Evolutionary conservation across 2,113 vertebrate species (phyloP), one percentile per base, ranked within the genome.

Genomic region (Ploceus nigricollis): DNA sequence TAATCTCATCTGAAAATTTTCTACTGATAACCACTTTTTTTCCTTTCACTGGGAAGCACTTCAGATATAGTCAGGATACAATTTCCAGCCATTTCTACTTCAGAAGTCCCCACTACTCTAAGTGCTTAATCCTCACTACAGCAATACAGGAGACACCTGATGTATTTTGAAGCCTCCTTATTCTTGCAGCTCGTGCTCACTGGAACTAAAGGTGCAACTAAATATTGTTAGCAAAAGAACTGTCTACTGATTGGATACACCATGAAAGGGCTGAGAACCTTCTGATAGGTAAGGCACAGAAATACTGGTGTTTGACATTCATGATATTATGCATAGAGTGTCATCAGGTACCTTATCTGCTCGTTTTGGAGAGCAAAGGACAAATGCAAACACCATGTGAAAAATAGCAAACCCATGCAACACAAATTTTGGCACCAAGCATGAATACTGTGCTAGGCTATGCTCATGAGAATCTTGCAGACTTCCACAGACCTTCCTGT

Each of bases 181-280:
- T 37, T 30, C 11, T 15, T 50, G 13, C 10, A 66, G 25, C 5
- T 61, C 13, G 53, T 69, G 13, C 2, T 71, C 3, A 27, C 24
- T 78, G 17, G 61, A 87, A 66, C 6, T 33, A 84, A 83, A 51
- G 19, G 3, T 50, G 5, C 3, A 39, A 40, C 4, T 21, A 61
- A 65, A 42, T n/a, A 54, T 8, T 48, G 4, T 30, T 42, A 50
- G 19, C 10, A 68, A 90, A 40, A 44, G 3, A 66, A 15, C 21
- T 22, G 23, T 33, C 7, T 75, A 31, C 4, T 57, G 31, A 12
- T 48, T 53, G 7, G 7, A 70, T 63, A 17, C 11, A 47, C 11
- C 3, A 28, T 20, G 16, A 72, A 71, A 58, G 10, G 16, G 2
- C 13, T 72, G 54, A 35, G 13, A 56, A 7, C 1, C 0, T 60